Evolutionary conservation across 1,140 invertebrate genomes (phyloP).

Genomic region (Mycetomoellerius zeteki): DNA sequence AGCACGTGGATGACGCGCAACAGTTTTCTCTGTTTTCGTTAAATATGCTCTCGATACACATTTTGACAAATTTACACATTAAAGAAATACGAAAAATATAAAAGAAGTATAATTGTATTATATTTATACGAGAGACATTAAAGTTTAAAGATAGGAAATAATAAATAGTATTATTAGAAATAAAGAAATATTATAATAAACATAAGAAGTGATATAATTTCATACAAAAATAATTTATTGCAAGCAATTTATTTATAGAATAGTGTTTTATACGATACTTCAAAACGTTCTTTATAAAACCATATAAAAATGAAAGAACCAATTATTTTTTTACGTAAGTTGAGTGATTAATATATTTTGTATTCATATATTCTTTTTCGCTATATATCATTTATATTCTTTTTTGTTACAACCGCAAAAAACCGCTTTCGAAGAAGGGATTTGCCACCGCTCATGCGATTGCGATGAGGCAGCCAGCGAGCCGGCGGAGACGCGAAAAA

Average conservation of each 20-base stretch:
- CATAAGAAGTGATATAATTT: background rate
- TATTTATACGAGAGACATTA: background rate
- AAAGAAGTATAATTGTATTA: background rate
- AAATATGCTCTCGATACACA: background rate
- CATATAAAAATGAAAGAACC: background rate
- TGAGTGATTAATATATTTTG: slow-evolving; percentile 12
- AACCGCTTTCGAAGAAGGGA: background rate
- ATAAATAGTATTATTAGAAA: slow-evolving; percentile 1
- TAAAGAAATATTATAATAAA: background rate
- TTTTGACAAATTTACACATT: background rate
- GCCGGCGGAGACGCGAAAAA: slow-evolving; percentile 51
- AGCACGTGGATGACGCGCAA: slow-evolving; percentile 20
- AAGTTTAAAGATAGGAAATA: background rate
- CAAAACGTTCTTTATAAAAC: background rate
- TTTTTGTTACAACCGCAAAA: slow-evolving; percentile 11
- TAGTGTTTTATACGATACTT: background rate
- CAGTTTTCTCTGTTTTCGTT: slow-evolving; percentile 25
- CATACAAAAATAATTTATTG: background rate
- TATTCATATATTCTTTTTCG: slow-evolving; percentile 4
- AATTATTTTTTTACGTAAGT: background rate
- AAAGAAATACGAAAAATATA: slow-evolving; percentile 1
- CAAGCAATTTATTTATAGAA: background rate
- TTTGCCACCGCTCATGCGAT: background rate
- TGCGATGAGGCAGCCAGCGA: slow-evolving; percentile 10
- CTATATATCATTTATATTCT: background rate